Percentiles rank a stretch among this genome's conserved stretches.
Conservation (phyloP, 1,140 invertebrate genomes). For the Phenacoccus solenopsis region DNA sequence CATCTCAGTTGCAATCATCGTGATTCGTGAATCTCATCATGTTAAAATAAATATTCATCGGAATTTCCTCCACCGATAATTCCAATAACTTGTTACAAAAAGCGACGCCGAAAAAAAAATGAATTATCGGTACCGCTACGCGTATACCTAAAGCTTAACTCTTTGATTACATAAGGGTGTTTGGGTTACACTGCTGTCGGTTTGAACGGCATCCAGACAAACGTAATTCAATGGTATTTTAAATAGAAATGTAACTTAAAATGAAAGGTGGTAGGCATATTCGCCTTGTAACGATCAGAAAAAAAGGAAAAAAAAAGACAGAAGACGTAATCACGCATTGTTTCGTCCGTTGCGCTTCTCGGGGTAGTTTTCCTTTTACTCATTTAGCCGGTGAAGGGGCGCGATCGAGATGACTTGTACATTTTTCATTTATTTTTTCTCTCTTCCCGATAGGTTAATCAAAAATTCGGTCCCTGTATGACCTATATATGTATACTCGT, state of each 20-base stretch:
- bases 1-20: too few relatives aligned
- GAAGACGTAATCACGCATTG: slow-evolving; percentile 11
- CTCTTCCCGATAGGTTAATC: background rate
- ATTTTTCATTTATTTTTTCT: background rate
- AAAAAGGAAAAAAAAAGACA: too few relatives aligned
- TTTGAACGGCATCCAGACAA: background rate
- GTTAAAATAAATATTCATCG: too few relatives aligned
- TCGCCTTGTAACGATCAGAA: slow-evolving; percentile 1
- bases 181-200: background rate
- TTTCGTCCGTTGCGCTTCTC: background rate
- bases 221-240: slow-evolving; percentile 15
- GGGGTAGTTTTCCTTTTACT: slow-evolving; percentile 7
- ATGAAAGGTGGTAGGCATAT: slow-evolving; percentile 17
- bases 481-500: too few relatives aligned
- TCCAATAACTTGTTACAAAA: too few relatives aligned
- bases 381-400: background rate
- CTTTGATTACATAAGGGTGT: slow-evolving; percentile 5
- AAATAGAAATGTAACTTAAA: slow-evolving; percentile 12
- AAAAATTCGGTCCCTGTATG: too few relatives aligned
- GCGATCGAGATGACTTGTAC: background rate
- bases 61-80: too few relatives aligned
- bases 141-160: background rate
- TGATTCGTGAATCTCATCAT: too few relatives aligned
- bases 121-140: too few relatives aligned
- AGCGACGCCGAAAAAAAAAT: too few relatives aligned